Evolutionary conservation across 2,797 vertebrate genomes (phyloP).

Genomic region (Arnoldichthys spilopterus): DNA sequence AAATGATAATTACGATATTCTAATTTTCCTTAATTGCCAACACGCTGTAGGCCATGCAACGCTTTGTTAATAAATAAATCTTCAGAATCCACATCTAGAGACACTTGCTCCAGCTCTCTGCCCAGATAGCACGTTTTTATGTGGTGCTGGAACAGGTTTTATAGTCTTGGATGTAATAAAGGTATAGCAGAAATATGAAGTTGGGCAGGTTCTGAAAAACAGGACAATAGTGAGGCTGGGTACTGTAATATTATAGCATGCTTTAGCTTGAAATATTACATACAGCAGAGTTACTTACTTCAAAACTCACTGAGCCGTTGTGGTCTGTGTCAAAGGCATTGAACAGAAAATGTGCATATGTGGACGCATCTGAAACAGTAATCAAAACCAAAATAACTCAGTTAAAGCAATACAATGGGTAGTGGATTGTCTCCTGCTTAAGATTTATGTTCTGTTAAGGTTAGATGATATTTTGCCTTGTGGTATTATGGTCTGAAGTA

Average conservation of each 20-base stretch:
- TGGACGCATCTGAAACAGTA: slow-evolving; percentile 88
- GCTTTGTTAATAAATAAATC: slow-evolving; percentile 33
- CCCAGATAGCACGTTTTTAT: not conserved
- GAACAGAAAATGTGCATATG: slow-evolving; percentile 98
- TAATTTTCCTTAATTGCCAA: slow-evolving; percentile 27
- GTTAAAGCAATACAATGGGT: not conserved
- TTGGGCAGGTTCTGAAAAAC: not conserved
- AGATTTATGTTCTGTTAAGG: not conserved
- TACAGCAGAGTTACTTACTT: slow-evolving; percentile 80
- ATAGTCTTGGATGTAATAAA: not conserved
- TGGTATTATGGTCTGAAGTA: not conserved
- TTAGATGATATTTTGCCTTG: not conserved
- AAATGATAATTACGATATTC: slow-evolving; percentile 22
- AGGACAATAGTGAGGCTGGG: not conserved
- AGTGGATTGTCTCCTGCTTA: no score
- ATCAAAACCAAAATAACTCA: slow-evolving; percentile 8
- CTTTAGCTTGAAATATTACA: not conserved
- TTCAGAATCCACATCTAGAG: slow-evolving; percentile 1
- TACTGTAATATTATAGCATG: not conserved
- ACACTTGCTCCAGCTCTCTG: not conserved
- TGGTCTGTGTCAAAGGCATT: slow-evolving; percentile 98
- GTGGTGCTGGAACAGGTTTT: not conserved
- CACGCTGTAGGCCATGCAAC: not conserved
- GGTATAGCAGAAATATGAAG: not conserved
- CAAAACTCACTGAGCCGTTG: slow-evolving; percentile 97